Percentiles rank a stretch among this genome's conserved stretches.
Evolutionary conservation across 2,113 vertebrate species (phyloP).

Genomic region (Nanorana parkeri): DNA sequence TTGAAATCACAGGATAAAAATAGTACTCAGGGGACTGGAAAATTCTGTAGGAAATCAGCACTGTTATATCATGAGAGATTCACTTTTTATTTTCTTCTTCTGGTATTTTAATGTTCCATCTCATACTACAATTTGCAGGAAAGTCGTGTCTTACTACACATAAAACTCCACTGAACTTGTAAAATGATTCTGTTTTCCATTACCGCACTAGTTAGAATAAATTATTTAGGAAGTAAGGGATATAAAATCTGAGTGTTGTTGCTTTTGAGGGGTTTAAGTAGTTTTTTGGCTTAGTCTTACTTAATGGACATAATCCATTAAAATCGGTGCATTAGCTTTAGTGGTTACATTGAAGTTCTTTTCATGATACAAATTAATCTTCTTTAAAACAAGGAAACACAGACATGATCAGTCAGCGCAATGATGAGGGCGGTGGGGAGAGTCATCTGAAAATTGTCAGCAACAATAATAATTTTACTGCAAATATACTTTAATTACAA

Average conservation of each 20-base stretch:
- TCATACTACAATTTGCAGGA: too few relatives aligned
- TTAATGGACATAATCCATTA: neutral
- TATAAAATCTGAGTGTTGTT: neutral
- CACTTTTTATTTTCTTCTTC: too few relatives aligned
- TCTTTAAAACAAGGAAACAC: neutral
- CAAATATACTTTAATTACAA: neutral
- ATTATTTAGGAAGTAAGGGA: neutral
- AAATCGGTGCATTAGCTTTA: neutral
- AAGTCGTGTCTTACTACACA: too few relatives aligned
- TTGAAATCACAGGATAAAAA: too few relatives aligned
- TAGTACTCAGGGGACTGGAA: too few relatives aligned
- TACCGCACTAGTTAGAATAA: neutral
- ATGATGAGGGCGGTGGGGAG: neutral
- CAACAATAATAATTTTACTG: neutral
- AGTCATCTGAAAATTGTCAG: neutral
- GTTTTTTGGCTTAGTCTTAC: slow-evolving; percentile 9
- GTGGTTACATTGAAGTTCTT: slow-evolving; percentile 1
- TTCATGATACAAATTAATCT: neutral
- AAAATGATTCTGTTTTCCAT: neutral
- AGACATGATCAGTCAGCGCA: neutral
- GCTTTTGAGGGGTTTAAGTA: slow-evolving; percentile 3
- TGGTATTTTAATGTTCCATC: too few relatives aligned
- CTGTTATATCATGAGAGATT: too few relatives aligned
- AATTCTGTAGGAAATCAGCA: too few relatives aligned
- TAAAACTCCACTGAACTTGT: too few relatives aligned